phyloP scores from a whole-genome alignment of 1,140 invertebrate species.

The Drosophila takahashii region DNA sequence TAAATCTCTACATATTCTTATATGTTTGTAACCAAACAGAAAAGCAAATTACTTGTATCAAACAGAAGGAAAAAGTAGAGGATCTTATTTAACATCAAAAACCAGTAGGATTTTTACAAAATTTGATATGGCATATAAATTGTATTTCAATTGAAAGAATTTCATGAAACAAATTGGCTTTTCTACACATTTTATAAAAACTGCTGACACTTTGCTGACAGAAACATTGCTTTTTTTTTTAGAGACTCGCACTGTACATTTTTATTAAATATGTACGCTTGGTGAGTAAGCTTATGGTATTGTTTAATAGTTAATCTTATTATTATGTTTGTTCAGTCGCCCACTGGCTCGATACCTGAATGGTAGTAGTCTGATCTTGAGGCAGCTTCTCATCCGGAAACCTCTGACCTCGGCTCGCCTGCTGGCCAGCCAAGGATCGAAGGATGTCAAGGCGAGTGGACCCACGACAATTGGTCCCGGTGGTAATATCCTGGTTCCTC shows the following conservation, averaged over 20 bases:
- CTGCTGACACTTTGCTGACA: not conserved
- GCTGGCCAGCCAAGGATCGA: constrained; percentile 1
- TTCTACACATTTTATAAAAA: not conserved
- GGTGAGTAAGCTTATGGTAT: constrained; percentile 4
- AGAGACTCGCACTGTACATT: not conserved
- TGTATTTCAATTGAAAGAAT: not conserved
- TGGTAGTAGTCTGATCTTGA: constrained; percentile 6
- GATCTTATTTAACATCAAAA: too few species aligned
- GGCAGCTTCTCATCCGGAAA: constrained; percentile 3
- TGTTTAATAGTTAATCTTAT: fast-evolving
- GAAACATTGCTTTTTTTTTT: not conserved
- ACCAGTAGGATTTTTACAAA: too few species aligned
- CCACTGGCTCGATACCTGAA: not conserved
- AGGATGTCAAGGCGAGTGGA: constrained; percentile 7
- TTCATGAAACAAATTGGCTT: not conserved
- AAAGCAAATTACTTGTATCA: not conserved
- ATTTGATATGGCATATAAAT: too few species aligned
- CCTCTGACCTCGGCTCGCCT: not conserved
- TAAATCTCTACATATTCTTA: not conserved
- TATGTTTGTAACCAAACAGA: not conserved
- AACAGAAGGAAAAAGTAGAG: not conserved
- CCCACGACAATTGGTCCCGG: constrained; percentile 16
- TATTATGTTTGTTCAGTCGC: not conserved
- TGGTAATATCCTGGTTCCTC: not conserved
- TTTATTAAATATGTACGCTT: constrained; percentile 17